These are phyloP conservation scores for Malurus leucopterus DNA, from an alignment of 2,797 vertebrate species.

Conservation along the genomic window DNA sequence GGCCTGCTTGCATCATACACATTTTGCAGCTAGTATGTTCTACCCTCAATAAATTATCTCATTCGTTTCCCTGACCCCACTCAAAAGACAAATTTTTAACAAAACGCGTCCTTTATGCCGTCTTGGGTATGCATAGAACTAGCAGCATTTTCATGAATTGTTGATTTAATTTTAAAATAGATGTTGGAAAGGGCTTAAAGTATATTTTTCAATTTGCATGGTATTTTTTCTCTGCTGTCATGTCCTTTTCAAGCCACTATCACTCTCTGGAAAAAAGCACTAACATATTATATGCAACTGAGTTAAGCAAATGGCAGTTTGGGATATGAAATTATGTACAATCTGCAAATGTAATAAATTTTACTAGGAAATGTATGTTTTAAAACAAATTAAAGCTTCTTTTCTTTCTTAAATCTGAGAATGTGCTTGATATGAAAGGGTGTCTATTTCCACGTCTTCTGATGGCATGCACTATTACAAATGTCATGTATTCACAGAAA, in stretches of 20 bases:
- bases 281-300: neutral
- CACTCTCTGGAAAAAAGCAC: neutral
- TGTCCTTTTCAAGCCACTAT: neutral
- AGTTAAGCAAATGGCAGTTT: neutral
- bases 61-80: neutral
- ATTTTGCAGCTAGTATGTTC: neutral
- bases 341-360: neutral
- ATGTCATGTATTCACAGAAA: neutral
- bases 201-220: neutral
- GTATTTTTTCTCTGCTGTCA: neutral
- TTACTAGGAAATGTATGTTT: neutral
- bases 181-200: neutral
- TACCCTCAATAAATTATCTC: neutral
- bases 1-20: rapidly evolving
- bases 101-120: neutral
- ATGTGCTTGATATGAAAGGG: neutral
- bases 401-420: neutral
- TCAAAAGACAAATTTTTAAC: neutral
- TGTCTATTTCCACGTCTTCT: neutral
- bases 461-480: neutral
- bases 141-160: neutral
- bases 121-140: neutral
- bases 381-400: neutral
- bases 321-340: neutral
- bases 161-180: neutral